Conservation (phyloP, 1,140 invertebrate genomes). For the Trachelipus rathkii region DNA sequence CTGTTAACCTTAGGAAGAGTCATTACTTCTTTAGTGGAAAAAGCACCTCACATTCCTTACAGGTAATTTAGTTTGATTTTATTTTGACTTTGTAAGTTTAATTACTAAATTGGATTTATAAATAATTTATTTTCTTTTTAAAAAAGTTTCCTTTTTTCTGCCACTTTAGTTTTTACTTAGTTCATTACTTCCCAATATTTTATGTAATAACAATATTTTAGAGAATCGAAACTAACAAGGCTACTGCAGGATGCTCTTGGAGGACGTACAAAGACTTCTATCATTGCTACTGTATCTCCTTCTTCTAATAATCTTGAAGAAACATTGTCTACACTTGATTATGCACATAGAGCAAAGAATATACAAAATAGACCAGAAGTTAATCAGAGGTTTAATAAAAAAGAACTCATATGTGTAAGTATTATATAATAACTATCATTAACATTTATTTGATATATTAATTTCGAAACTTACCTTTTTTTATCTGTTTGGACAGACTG, state of each 20-base stretch:
- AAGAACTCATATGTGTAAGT: slow-evolving; percentile 66
- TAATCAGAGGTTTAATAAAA: slow-evolving; percentile 88
- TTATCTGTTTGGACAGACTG: too few species aligned
- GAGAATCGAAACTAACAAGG: slow-evolving; percentile 88
- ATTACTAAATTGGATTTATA: too few species aligned
- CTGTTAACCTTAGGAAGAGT: slow-evolving; percentile 90
- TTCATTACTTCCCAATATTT: too few species aligned
- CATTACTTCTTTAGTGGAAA: slow-evolving; percentile 88
- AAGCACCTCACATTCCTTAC: slow-evolving; percentile 88
- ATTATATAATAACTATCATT: background rate
- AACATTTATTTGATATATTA: too few species aligned
- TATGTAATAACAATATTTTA: slow-evolving; percentile 47
- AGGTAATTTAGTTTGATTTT: slow-evolving; percentile 55
- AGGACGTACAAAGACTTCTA: slow-evolving; percentile 88
- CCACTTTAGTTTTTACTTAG: too few species aligned
- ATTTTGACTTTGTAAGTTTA: too few species aligned
- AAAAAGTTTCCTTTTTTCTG: too few species aligned
- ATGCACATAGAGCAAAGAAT: slow-evolving; percentile 90
- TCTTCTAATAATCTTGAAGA: slow-evolving; percentile 83
- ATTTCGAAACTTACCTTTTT: too few species aligned
- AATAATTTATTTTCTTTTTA: too few species aligned
- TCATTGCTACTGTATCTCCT: slow-evolving; percentile 92
- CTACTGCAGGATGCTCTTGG: slow-evolving; percentile 92
- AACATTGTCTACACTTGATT: slow-evolving; percentile 90
- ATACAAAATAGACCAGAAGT: slow-evolving; percentile 93